Conservation (phyloP, 2,888 invertebrate genomes). For the Pterobdella sp. region DNA sequence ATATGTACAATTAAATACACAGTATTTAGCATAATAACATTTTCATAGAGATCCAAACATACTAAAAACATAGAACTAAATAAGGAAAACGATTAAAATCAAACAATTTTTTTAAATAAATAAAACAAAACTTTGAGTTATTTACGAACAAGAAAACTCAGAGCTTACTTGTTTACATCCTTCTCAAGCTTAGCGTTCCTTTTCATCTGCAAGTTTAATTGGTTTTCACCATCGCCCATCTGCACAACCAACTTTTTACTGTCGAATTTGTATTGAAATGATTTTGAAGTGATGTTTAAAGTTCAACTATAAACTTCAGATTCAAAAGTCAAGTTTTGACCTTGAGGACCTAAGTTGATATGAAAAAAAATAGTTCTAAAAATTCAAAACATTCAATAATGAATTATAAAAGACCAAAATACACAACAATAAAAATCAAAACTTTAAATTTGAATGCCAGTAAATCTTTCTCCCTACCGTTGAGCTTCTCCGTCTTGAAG, state of each 20-base stretch:
- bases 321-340: no score
- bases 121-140: background rate
- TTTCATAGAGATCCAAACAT: no score
- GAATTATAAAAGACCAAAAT: background rate
- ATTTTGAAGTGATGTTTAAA: no score
- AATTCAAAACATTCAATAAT: background rate
- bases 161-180: background rate
- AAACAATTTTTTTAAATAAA: background rate
- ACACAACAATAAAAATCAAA: background rate
- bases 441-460: background rate
- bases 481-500: constrained; percentile 10
- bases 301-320: no score
- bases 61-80: no score
- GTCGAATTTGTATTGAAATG: background rate
- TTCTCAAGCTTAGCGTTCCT: constrained; percentile 12
- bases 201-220: background rate
- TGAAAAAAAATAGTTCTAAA: background rate
- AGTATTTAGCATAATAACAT: no score
- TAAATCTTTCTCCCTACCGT: background rate
- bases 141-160: background rate
- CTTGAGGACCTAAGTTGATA: background rate
- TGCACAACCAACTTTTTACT: constrained; percentile 13
- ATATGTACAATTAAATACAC: no score
- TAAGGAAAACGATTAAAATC: background rate
- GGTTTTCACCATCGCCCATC: constrained; percentile 12